Evolutionary conservation across 2,888 invertebrate species (phyloP), one percentile per base, ranked within the genome.

Genomic region (Amphimallon solstitiale): DNA sequence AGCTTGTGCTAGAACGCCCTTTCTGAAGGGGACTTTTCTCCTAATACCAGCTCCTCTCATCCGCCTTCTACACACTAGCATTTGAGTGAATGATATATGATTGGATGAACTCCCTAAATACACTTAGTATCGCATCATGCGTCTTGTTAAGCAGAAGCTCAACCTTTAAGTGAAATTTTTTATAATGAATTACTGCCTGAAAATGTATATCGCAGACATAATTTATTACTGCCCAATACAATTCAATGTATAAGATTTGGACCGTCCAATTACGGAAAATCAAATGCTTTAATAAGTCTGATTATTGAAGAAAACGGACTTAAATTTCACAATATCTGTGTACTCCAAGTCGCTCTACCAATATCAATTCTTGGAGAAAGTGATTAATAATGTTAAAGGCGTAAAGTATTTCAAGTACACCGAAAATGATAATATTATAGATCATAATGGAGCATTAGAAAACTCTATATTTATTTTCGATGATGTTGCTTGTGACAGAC

Each of bases 181-280:
- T 12, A 2, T 5, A 2, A 2, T 9, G 7, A 14, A 2, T 43
- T 12, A 14, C 14, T 14, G 14, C 15, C 2, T 19, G 7, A 51
- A 0, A 21, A 7, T 2, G 10, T 1, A 60, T 60, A 45, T 1
- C 73, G 73, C 19, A 75, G 29, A 65, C n/a, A n/a, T n/a, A n/a
- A n/a, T n/a, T n/a, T n/a, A n/a, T n/a, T n/a, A n/a, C n/a, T n/a
- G n/a, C n/a, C n/a, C n/a, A n/a, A n/a, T n/a, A n/a, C n/a, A n/a
- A n/a, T n/a, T n/a, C n/a, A n/a, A n/a, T n/a, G n/a, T 34, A 64
- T 80, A 14, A 73, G 80, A 64, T 70, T 74, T 6, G 79, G 80
- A 9, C 77, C 78, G 37, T 77, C 76, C n/a, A 77, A 76, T 62
- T 78, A 75, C 67, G 79, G 80, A 1, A 81, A 81, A 72, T 79